Evolutionary conservation across 2,888 invertebrate genomes (phyloP).

Genomic region (Noctua comes): DNA sequence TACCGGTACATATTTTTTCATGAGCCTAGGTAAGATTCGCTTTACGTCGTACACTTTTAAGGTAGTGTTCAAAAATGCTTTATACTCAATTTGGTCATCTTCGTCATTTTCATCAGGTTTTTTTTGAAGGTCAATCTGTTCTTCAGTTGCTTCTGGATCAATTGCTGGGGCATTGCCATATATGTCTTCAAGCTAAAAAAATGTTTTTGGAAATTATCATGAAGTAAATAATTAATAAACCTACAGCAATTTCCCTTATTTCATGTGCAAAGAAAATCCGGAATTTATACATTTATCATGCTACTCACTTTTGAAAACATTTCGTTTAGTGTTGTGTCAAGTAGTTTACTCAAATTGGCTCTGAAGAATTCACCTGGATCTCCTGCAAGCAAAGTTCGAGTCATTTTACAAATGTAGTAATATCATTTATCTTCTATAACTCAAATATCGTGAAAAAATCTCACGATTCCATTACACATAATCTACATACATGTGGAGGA

Average conservation of each 20-base stretch:
- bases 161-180: constrained; percentile 29
- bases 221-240: background rate
- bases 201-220: background rate
- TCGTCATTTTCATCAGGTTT: background rate
- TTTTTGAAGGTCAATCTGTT: constrained; percentile 17
- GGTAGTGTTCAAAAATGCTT: constrained; percentile 37
- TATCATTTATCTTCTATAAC: background rate
- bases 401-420: background rate
- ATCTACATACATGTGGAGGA: background rate
- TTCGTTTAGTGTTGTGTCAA: constrained; percentile 63
- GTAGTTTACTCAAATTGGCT: constrained; percentile 66
- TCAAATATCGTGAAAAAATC: background rate
- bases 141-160: background rate
- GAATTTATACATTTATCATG: background rate
- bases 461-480: background rate
- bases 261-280: background rate
- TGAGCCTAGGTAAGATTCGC: constrained; percentile 66
- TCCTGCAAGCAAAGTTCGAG: constrained; percentile 61
- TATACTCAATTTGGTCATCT: constrained; percentile 20
- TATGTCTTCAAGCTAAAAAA: constrained; percentile 56
- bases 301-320: constrained; percentile 73
- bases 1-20: constrained; percentile 75
- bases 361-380: constrained; percentile 69
- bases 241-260: background rate
- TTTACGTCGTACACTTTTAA: constrained; percentile 47